These are phyloP conservation scores for Silurus asotus DNA, from an alignment of 2,113 vertebrate species.

Conservation along the genomic window DNA sequence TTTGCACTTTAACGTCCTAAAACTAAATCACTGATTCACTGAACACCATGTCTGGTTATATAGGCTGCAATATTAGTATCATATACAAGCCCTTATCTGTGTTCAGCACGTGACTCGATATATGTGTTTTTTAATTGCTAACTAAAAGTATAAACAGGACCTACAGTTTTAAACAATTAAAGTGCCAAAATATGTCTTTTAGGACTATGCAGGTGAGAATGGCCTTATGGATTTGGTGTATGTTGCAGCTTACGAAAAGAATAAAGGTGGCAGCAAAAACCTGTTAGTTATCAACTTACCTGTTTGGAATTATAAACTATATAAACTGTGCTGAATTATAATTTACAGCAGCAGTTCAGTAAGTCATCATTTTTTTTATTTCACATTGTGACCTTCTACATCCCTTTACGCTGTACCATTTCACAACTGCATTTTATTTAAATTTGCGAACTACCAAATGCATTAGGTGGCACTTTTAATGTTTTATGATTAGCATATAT, in stretches of 20 bases:
- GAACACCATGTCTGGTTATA: conserved; percentile 21
- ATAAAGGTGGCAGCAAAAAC: too few relatives aligned
- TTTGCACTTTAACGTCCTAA: conserved; percentile 45
- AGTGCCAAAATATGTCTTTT: conserved; percentile 48
- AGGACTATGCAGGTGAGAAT: conserved; percentile 13
- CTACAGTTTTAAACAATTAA: conserved; percentile 9
- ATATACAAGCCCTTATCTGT: conserved; percentile 15
- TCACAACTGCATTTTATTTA: neutral
- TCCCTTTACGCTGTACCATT: neutral
- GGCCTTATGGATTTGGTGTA: conserved; percentile 1
- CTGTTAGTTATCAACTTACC: neutral
- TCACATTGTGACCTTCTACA: neutral
- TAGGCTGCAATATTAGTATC: neutral
- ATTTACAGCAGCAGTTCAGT: neutral
- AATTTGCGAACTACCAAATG: neutral
- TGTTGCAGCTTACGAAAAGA: neutral
- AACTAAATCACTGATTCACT: conserved; percentile 22
- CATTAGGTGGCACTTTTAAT: conserved; percentile 17
- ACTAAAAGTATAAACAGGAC: conserved; percentile 7
- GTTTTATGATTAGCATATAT: neutral
- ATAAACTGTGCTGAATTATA: neutral
- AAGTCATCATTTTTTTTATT: neutral
- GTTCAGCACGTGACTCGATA: neutral
- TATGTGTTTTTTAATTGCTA: conserved; percentile 2
- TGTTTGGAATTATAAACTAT: neutral